These are phyloP conservation scores for Harmothoe impar DNA, from an alignment of 2,888 invertebrate genomes.

Conservation along the genomic window DNA sequence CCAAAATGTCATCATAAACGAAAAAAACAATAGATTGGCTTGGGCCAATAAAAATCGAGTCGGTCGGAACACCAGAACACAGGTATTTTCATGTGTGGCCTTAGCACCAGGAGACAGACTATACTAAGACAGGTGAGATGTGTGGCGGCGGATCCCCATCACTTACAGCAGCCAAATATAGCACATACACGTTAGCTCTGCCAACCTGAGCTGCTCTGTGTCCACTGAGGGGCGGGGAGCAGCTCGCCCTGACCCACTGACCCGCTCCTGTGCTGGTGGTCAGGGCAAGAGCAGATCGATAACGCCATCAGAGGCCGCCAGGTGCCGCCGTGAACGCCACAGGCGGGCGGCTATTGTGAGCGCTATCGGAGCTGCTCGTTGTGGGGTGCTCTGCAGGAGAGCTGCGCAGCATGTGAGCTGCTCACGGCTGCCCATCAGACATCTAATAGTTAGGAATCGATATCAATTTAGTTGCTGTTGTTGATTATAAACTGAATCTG, in stretches of 20 bases:
- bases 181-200: neutral
- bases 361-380: neutral
- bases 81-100: no score
- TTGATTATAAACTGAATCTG: no score
- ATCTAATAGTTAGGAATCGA: no score
- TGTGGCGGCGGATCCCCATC: no score
- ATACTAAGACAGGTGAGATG: no score
- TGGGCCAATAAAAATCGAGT: no score
- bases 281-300: constrained; percentile 14
- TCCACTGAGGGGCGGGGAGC: constrained; percentile 8
- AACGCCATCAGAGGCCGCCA: neutral
- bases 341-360: neutral
- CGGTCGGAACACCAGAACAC: no score
- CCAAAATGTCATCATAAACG: no score
- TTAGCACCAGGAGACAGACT: no score
- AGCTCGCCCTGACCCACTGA: constrained; percentile 45
- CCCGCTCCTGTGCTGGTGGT: constrained; percentile 14
- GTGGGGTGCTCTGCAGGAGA: neutral
- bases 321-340: neutral
- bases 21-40: no score
- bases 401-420: neutral
- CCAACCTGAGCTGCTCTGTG: neutral
- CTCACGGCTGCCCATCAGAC: no score
- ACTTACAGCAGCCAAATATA: neutral
- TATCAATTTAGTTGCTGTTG: no score